A percentile compares a stretch with the other conserved stretches of the same genome.
Conservation (phyloP, 23 tunicate genomes). For the Trididemnum nubilum region DNA sequence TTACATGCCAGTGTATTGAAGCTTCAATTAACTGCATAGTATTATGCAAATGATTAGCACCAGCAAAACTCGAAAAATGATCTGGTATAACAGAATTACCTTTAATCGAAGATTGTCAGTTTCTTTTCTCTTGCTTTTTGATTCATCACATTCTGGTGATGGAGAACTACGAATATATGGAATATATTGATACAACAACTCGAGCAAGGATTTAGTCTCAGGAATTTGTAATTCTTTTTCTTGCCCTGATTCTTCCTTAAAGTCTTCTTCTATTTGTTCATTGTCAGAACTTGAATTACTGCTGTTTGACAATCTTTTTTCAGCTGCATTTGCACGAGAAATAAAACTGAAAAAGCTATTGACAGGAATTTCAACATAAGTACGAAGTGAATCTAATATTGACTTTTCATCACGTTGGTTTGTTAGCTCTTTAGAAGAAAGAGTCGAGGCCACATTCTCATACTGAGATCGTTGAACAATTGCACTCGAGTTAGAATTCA, state of each 20-base stretch:
- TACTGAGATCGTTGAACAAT: conserved; percentile 42
- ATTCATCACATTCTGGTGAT: not conserved
- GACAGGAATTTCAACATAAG: conserved; percentile 44
- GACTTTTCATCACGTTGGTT: conserved; percentile 18
- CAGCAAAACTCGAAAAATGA: no score
- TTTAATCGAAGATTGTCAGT: not conserved
- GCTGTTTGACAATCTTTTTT: no score
- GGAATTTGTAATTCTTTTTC: not conserved
- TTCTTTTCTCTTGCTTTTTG: not conserved
- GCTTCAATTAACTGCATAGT: no score
- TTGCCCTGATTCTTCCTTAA: not conserved
- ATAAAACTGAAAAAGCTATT: conserved; percentile 63
- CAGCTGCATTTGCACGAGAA: conserved; percentile 26
- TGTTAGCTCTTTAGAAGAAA: not conserved
- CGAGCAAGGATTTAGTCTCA: conserved; percentile 35
- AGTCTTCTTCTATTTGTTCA: not conserved
- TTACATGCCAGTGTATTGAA: no score
- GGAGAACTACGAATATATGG: conserved; percentile 30
- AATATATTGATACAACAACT: conserved; percentile 39
- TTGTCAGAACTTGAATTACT: not conserved
- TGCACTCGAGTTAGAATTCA: not conserved
- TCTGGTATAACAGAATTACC: no score
- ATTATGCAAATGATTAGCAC: no score
- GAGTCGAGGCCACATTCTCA: conserved; percentile 31
- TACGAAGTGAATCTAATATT: conserved; percentile 12